Evolutionary conservation across 92 coral and sea anemone genomes (phyloP), one percentile per base, ranked within the genome.

Genomic region (Umimayanthus kanabou): DNA sequence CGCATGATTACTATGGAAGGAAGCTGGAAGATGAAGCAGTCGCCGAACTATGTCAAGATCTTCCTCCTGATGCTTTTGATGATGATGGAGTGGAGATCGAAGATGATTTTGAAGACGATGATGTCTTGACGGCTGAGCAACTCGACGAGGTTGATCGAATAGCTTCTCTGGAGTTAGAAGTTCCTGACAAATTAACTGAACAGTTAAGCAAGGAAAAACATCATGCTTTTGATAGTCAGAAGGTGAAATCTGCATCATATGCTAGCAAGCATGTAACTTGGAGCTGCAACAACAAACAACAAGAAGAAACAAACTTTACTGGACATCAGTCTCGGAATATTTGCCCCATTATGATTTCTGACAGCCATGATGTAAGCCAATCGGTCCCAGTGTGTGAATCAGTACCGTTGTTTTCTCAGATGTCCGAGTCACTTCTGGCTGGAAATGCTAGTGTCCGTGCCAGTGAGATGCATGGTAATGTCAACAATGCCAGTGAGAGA

Each of bases 21-120:
- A 33, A 73, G 50, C 49, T 37, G 39, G 96, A 92, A 53, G 93
- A 91, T 80, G 77, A 65, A 13, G 94, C 92, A 58, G 92, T 89
- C 0, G 92, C 92, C 55, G 93, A 93, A 30, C 90, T 89, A 4
- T 93, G 93, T 81, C 91, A 91, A 55, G 93, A 90, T 84, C 88
- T 95, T 4, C 96, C 98, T 23, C 86, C 69, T 9, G 93, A 92
- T 83, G 96, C 92, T 57, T 95, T 95, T 86, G 98, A 95, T 82
- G 97, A 93, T 33, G 94, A 91, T 85, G 85, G 74, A 9, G 81
- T 73, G 23, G 87, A 85, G 47, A 30, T 91, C 39, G 96, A 82
- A 8, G 98, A 96, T 65, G 95, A 92, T 73, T 88, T 86, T 71
- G 96, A 33, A 33, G 37, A 90, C 8, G 94, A 89, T n/a, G 94